Conservation (phyloP, 2,888 invertebrate genomes). For the Limnephilus rhombicus region DNA sequence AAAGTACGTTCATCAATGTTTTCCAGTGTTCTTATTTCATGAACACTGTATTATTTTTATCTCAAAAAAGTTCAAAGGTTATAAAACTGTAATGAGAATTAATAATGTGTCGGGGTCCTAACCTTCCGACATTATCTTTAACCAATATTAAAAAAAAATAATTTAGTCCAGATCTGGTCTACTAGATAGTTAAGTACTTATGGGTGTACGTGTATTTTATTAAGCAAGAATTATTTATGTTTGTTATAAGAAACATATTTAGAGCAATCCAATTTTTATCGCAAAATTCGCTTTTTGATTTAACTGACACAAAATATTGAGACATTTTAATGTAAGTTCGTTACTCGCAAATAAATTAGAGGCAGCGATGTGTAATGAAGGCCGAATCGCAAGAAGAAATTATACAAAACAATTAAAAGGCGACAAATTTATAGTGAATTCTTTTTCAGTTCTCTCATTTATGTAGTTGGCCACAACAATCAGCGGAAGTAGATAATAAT, state of each 20-base stretch:
- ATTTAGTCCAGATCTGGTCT: not conserved
- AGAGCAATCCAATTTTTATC: not conserved
- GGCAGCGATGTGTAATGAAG: no score
- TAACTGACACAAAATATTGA: no score
- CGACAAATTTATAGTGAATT: no score
- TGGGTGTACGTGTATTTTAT: not conserved
- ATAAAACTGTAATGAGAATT: not conserved
- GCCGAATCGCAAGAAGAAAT: no score
- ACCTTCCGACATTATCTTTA: conserved; percentile 5
- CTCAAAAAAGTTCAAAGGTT: conserved; percentile 2
- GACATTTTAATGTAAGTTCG: no score
- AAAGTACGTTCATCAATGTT: not conserved
- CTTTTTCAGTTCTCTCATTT: no score
- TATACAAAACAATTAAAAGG: no score
- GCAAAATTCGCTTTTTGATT: not conserved
- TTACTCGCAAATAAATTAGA: not conserved
- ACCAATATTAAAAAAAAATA: conserved; percentile 6
- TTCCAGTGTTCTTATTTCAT: not conserved
- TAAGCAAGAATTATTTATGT: no score
- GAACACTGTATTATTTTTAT: not conserved
- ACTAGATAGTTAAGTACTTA: not conserved
- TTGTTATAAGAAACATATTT: not conserved
- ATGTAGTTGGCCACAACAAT: no score
- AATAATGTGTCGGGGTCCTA: conserved; percentile 19
- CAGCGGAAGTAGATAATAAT: no score